Conservation (phyloP, 2,797 vertebrate genomes). For the Platyrinchus mystaceus region DNA sequence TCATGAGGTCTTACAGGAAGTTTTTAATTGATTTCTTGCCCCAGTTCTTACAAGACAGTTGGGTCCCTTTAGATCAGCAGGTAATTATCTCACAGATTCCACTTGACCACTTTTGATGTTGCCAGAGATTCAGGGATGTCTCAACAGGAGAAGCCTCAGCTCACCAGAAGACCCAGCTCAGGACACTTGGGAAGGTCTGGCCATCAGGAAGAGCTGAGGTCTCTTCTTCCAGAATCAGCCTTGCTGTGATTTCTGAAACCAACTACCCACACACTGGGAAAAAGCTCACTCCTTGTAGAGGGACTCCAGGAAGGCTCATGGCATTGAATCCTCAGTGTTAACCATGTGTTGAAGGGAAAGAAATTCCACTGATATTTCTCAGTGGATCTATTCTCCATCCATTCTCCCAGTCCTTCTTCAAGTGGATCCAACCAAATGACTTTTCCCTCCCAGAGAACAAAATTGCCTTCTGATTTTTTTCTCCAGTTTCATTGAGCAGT, state of each 20-base stretch:
- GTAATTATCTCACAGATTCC: not conserved
- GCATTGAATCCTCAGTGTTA: rapidly evolving
- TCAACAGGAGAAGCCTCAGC: not conserved
- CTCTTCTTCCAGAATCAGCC: not conserved
- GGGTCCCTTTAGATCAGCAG: not conserved
- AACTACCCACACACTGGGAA: not conserved
- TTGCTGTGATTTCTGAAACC: not conserved
- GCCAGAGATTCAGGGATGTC: not conserved
- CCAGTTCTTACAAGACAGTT: not conserved
- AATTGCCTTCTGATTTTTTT: not conserved
- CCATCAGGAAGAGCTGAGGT: not conserved
- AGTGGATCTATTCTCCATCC: not conserved
- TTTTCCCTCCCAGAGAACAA: not conserved
- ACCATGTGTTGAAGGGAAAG: not conserved
- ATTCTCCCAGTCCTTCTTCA: not conserved
- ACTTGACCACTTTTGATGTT: not conserved
- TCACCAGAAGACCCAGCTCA: not conserved
- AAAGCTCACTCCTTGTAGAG: not conserved
- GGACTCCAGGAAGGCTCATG: not conserved
- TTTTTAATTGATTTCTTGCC: not conserved
- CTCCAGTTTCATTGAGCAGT: not conserved
- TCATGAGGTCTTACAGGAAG: not conserved
- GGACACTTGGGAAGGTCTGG: not conserved
- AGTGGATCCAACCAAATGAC: not conserved
- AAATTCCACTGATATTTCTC: not conserved